Percentiles rank a stretch among this genome's conserved stretches.
Conservation (phyloP, 2,888 invertebrate genomes). For the Eristalis tenax region DNA sequence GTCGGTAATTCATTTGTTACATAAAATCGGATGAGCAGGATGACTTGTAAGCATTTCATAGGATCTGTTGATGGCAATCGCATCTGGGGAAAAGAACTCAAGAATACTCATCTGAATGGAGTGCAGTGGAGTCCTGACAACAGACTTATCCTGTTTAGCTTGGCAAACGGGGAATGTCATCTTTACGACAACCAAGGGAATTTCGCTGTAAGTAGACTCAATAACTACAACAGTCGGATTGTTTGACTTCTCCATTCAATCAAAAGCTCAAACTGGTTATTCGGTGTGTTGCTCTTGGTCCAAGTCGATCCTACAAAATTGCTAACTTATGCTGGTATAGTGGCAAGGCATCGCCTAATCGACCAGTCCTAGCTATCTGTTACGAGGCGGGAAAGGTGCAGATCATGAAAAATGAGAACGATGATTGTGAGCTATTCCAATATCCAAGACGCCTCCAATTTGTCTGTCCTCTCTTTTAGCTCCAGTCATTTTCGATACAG, state of each 20-base stretch:
- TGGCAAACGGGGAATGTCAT: conserved; percentile 95
- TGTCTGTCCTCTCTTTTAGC: conserved; percentile 81
- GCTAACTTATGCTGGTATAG: conserved; percentile 94
- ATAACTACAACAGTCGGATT: not conserved
- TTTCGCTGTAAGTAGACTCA: conserved; percentile 84
- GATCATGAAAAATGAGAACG: conserved; percentile 94
- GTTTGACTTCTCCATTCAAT: not conserved
- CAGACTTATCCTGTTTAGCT: conserved; percentile 92
- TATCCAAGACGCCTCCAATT: not conserved
- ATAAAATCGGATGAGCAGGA: not conserved
- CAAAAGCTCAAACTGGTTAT: conserved; percentile 89
- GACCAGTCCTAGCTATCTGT: conserved; percentile 92
- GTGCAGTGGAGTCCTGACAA: conserved; percentile 99
- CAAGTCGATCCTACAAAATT: conserved; percentile 84
- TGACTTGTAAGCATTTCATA: conserved; percentile 83
- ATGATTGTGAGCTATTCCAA: conserved; percentile 85
- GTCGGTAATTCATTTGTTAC: conserved; percentile 73
- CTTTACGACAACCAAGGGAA: conserved; percentile 96
- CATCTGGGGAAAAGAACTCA: conserved; percentile 98
- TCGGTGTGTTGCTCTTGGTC: conserved; percentile 82
- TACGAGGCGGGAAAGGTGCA: conserved; percentile 94
- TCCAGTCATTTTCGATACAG: conserved; percentile 91
- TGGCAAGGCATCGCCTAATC: conserved; percentile 87
- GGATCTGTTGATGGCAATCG: conserved; percentile 99
- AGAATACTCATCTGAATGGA: conserved; percentile 89